Evolutionary conservation across 2,113 vertebrate species (phyloP).

Genomic region (Ceuthmochares aereus): DNA sequence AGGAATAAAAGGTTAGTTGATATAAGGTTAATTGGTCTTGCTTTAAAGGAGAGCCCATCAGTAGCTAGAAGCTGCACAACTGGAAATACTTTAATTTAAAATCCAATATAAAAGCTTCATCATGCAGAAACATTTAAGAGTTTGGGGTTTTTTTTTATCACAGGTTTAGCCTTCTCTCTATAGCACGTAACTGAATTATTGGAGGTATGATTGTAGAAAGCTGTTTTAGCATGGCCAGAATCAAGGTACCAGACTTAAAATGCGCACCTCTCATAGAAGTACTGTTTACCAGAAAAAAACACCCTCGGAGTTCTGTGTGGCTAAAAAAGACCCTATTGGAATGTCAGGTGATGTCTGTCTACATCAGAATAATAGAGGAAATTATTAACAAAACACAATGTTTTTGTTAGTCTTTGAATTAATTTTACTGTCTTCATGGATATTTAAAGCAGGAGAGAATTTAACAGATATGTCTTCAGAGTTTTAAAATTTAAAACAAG

Average conservation of each 20-base stretch:
- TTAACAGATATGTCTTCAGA: neutral
- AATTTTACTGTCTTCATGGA: neutral
- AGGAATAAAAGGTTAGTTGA: neutral
- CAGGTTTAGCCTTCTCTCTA: neutral
- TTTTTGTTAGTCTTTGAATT: neutral
- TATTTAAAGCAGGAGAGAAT: neutral
- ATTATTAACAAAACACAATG: neutral
- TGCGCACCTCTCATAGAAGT: neutral
- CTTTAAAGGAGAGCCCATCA: neutral
- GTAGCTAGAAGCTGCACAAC: neutral
- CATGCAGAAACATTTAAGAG: neutral
- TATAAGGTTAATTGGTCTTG: neutral
- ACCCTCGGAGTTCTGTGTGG: neutral
- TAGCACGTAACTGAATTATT: neutral
- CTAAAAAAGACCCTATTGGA: neutral
- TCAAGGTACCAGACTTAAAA: neutral
- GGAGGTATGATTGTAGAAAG: neutral
- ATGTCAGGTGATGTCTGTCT: neutral
- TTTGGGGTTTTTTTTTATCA: neutral
- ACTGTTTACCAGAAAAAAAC: neutral
- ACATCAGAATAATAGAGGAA: neutral
- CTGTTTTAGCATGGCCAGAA: neutral
- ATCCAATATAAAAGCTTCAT: neutral
- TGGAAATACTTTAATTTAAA: slow-evolving; percentile 1
- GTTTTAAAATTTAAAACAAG: slow-evolving; percentile 4